These are phyloP conservation scores for Phocides pigmalion DNA, from an alignment of 1,140 invertebrate genomes.

Conservation along the genomic window DNA sequence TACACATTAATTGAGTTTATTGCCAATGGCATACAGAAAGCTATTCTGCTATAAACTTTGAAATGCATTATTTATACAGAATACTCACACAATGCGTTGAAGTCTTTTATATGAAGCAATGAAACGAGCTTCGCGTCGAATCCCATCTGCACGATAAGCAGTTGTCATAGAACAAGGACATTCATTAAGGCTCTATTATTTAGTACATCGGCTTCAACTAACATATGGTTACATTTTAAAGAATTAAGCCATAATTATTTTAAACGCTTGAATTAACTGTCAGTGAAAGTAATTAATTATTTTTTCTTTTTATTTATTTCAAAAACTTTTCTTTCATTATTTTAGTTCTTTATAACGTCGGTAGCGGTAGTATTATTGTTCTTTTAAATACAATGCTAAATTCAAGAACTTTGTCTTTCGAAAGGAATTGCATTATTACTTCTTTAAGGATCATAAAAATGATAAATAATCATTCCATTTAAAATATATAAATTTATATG, in stretches of 20 bases:
- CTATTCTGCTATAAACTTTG: constrained; percentile 16
- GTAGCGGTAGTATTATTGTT: too few relatives aligned
- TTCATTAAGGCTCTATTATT: constrained; percentile 15
- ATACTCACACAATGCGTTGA: constrained; percentile 19
- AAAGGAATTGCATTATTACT: too few relatives aligned
- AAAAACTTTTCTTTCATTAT: too few relatives aligned
- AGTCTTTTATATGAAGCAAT: constrained; percentile 25
- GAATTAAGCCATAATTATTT: background rate
- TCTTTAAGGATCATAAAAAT: too few relatives aligned
- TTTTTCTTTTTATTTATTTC: too few relatives aligned
- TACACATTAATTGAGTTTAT: constrained; percentile 16
- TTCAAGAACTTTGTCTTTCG: too few relatives aligned
- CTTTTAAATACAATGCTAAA: too few relatives aligned
- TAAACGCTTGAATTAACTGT: too few relatives aligned
- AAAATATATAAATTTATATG: too few relatives aligned
- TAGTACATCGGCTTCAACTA: background rate
- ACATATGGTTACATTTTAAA: background rate
- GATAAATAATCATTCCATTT: too few relatives aligned
- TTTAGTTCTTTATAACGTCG: too few relatives aligned
- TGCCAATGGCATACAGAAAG: constrained; percentile 4
- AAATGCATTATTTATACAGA: constrained; percentile 24
- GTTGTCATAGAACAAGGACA: constrained; percentile 21
- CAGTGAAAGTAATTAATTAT: too few relatives aligned
- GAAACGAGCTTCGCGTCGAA: constrained; percentile 15
- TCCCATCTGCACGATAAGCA: constrained; percentile 13